Evolutionary conservation across 2,888 invertebrate species (phyloP), one percentile per base, ranked within the genome.

Genomic region (Halocaridina rubra): DNA sequence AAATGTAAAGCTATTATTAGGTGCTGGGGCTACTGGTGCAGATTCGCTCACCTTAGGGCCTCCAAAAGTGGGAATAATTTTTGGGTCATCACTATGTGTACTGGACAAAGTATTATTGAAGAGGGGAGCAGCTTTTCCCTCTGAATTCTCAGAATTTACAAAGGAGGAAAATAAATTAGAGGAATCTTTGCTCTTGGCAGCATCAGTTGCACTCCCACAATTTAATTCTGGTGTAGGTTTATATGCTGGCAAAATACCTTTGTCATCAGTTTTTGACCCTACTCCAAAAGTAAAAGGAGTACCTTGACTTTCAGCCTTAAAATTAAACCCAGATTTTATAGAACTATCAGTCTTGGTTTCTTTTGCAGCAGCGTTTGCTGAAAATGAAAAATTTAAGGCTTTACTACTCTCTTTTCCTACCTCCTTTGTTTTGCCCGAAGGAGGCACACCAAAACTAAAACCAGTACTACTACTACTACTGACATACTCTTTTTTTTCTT

Each of bases 381-480:
- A 22, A 24, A 75, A 64, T 5, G 61, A 39, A 32, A 69, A 69
- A 32, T 69, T 69, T 32, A 29, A 19, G 19, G 19, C 53, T 53
- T 53, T 53, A 4, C 53, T 53, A 53, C 19, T 19, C n/a, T n/a
- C 30, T 64, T 33, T 46, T 19, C 46, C 64, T 29, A 27, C 75
- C 13, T 53, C 61, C 19, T 74, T 80, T n/a, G 67, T 64, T 29
- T 22, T 19, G 19, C 67, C 69, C 3, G 39, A 29, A 61, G 69
- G 19, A 57, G 74, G 74, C 30, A 81, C 67, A 30, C 85, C 85
- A 72, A 85, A 85, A 30, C 24, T 81, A 64, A 80, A 80, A 71
- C 69, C 74, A 78, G 32, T 59, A 33, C 46, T 32, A 32, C 24
- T 19, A 57, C 46, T 72, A 72, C 39, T 75, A 67, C 69, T 79